Evolutionary conservation across 2,888 invertebrate genomes (phyloP).

Genomic region (Nemoura dubitans): DNA sequence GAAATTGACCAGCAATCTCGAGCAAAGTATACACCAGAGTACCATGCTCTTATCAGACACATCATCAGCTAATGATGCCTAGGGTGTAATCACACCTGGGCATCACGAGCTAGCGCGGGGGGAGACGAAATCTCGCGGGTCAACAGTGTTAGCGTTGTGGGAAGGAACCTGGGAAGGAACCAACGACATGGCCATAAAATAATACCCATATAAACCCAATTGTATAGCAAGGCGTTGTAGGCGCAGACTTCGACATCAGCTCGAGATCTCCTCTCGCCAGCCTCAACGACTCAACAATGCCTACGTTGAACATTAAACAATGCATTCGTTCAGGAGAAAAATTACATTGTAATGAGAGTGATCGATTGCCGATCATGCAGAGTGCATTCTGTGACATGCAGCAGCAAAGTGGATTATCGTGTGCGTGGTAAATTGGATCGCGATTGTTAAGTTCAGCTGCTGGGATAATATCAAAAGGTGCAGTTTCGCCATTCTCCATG

Average conservation of each 20-base stretch:
- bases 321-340: background rate
- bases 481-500: background rate
- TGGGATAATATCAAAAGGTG: background rate
- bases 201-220: background rate
- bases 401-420: background rate
- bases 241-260: background rate
- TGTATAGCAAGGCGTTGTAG: too few species aligned
- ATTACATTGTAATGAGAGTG: background rate
- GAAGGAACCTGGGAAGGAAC: background rate
- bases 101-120: background rate
- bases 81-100: background rate
- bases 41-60: background rate
- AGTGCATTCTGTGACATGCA: background rate
- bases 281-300: background rate
- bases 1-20: background rate
- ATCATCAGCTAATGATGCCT: conserved; percentile 3
- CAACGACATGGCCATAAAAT: background rate
- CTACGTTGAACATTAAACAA: background rate
- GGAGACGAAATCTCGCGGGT: background rate
- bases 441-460: background rate
- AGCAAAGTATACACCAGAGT: background rate
- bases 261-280: background rate
- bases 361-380: background rate
- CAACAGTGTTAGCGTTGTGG: background rate
- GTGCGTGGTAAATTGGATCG: background rate